These are phyloP conservation scores for Agelastica alni DNA, from an alignment of 2,888 invertebrate species.

Conservation along the genomic window DNA sequence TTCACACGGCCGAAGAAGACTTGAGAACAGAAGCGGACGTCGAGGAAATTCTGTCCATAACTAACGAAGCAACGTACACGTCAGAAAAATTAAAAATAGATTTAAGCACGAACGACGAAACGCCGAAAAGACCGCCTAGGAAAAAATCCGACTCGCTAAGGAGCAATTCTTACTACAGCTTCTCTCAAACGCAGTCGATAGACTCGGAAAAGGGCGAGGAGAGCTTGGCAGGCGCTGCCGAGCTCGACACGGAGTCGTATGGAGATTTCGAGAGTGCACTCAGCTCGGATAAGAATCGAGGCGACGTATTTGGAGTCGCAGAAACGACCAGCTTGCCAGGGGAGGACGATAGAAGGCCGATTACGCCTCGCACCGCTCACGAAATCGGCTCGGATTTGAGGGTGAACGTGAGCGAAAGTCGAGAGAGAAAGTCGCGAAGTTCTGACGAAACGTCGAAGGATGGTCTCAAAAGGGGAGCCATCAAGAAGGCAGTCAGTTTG, in stretches of 20 bases:
- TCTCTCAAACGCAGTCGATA: constrained; percentile 65
- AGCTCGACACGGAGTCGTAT: constrained; percentile 66
- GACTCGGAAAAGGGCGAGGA: constrained; percentile 61
- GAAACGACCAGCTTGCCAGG: constrained; percentile 54
- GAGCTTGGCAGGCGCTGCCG: constrained; percentile 57
- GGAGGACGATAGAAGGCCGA: constrained; percentile 47
- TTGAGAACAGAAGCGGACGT: constrained; percentile 84
- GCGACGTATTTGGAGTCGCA: constrained; percentile 54
- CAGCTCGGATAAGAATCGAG: constrained; percentile 58
- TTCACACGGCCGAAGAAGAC: constrained; percentile 80
- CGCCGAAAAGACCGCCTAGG: constrained; percentile 64
- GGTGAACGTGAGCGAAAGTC: constrained; percentile 56
- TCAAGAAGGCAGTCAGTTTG: constrained; percentile 54
- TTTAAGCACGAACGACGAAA: constrained; percentile 59
- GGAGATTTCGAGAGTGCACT: constrained; percentile 70
- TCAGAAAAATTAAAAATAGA: constrained; percentile 62
- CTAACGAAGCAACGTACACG: constrained; percentile 68
- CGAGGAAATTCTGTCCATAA: constrained; percentile 78
- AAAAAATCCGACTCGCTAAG: constrained; percentile 68
- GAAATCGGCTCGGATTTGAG: constrained; percentile 56
- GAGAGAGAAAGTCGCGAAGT: constrained; percentile 53
- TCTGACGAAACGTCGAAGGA: constrained; percentile 61
- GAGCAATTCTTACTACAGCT: constrained; percentile 64
- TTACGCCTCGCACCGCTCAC: constrained; percentile 54
- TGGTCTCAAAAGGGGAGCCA: constrained; percentile 38